These are phyloP conservation scores for Semotilus atromaculatus DNA, from an alignment of 2,797 vertebrate species.

Conservation along the genomic window DNA sequence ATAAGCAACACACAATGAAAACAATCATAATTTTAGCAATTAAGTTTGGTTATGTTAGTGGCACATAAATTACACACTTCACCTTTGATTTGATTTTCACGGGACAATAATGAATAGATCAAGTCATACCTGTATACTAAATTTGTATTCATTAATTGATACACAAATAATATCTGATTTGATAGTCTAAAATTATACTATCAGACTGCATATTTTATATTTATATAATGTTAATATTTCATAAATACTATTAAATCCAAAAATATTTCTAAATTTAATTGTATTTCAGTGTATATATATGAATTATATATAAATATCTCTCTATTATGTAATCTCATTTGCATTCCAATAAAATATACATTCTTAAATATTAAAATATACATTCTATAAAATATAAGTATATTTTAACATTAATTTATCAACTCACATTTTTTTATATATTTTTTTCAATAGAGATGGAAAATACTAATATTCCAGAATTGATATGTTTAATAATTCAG, in stretches of 20 bases:
- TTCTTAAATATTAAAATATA: neutral
- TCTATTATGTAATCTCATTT: too few relatives aligned
- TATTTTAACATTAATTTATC: neutral
- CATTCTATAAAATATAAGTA: neutral
- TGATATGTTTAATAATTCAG: neutral
- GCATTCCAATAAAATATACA: neutral
- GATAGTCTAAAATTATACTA: neutral
- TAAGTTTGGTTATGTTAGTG: neutral
- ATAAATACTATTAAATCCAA: neutral
- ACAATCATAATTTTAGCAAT: neutral
- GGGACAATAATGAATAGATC: neutral
- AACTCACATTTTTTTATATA: neutral
- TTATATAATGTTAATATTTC: neutral
- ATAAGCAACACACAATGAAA: neutral
- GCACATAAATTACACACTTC: neutral
- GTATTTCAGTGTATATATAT: too few relatives aligned
- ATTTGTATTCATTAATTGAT: slow-evolving; percentile 1
- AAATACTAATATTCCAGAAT: neutral
- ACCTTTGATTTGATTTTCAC: neutral
- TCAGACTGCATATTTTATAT: neutral
- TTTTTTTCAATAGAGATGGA: too few relatives aligned
- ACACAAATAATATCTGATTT: neutral
- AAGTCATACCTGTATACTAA: neutral
- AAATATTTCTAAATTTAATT: neutral
- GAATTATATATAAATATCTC: too few relatives aligned